Conservation (phyloP, 2,888 invertebrate genomes). For the Scaptomyza reducta region DNA sequence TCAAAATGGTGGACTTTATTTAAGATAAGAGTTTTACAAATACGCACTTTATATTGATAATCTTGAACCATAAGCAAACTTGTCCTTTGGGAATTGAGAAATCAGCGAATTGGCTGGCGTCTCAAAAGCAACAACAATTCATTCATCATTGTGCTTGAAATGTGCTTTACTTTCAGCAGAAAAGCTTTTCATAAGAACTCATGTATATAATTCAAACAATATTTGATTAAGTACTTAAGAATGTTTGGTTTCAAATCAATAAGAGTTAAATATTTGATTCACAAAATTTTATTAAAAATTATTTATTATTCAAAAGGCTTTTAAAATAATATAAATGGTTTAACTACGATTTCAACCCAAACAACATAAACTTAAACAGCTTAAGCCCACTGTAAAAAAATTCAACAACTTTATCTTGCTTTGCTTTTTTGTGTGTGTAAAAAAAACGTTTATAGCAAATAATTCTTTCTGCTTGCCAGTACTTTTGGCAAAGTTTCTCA, state of each 20-base stretch:
- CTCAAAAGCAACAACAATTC: not conserved
- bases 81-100: not conserved
- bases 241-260: no score
- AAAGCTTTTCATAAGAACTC: not conserved
- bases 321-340: no score
- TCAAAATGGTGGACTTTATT: constrained; percentile 12
- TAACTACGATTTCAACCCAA: no score
- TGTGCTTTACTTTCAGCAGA: not conserved
- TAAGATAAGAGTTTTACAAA: constrained; percentile 11
- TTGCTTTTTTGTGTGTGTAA: not conserved
- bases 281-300: not conserved
- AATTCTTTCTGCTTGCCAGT: not conserved
- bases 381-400: not conserved
- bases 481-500: constrained; percentile 25
- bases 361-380: no score
- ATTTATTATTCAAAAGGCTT: no score
- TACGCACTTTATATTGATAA: not conserved
- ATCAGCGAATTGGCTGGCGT: not conserved
- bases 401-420: not conserved
- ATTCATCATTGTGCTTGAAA: not conserved
- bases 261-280: not conserved
- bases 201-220: not conserved
- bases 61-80: not conserved
- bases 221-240: not conserved
- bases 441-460: not conserved